These are phyloP conservation scores for Periplaneta americana DNA, from an alignment of 1,140 invertebrate genomes.

Conservation along the genomic window DNA sequence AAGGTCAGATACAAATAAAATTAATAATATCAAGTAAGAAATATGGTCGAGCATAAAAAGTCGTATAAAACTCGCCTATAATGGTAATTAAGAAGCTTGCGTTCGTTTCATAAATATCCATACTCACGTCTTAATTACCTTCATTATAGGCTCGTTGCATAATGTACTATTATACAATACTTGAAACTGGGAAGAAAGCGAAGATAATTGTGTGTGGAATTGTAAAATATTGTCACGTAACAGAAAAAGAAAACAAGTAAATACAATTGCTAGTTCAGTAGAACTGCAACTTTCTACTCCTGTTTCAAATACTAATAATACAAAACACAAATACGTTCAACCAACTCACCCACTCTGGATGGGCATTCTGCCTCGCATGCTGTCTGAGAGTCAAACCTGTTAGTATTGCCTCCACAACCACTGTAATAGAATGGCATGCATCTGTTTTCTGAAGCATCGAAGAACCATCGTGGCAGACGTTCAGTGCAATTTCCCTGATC, in stretches of 20 bases:
- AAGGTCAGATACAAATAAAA: too few relatives aligned
- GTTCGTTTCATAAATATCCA: too few relatives aligned
- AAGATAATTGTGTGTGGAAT: too few relatives aligned
- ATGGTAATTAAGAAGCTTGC: too few relatives aligned
- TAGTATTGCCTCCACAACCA: slow-evolving; percentile 86
- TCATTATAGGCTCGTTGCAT: too few relatives aligned
- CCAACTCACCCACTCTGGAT: slow-evolving; percentile 64
- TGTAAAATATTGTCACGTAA: background rate
- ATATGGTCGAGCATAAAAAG: too few relatives aligned
- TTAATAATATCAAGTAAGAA: too few relatives aligned
- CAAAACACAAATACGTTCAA: background rate
- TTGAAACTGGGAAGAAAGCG: too few relatives aligned
- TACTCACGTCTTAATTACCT: too few relatives aligned
- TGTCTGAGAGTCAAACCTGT: slow-evolving; percentile 73
- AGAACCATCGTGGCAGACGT: slow-evolving; percentile 55
- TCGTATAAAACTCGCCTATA: too few relatives aligned
- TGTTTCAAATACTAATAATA: background rate
- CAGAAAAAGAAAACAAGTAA: background rate
- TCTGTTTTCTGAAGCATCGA: slow-evolving; percentile 73
- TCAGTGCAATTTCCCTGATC: slow-evolving; percentile 75
- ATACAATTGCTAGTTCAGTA: too few relatives aligned
- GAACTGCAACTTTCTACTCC: background rate
- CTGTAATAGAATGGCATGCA: slow-evolving; percentile 95
- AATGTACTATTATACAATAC: too few relatives aligned
- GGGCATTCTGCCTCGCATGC: slow-evolving; percentile 79